Evolutionary conservation across 2,113 vertebrate species (phyloP).

Genomic region (Trichechus manatus): DNA sequence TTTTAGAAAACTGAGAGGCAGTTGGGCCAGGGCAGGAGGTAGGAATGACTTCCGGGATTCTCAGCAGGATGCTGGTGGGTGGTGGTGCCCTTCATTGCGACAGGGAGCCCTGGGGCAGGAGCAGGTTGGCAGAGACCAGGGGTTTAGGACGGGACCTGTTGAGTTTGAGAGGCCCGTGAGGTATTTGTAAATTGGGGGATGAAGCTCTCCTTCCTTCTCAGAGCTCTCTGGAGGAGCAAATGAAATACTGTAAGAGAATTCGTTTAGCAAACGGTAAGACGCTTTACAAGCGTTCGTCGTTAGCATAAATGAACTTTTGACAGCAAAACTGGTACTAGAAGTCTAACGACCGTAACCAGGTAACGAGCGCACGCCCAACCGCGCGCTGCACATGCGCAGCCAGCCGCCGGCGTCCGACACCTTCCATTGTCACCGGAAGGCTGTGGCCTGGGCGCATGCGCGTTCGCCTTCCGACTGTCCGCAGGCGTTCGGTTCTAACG

Average conservation of each 20-base stretch:
- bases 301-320: no score
- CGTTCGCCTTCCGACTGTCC: not conserved
- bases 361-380: not conserved
- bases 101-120: no score
- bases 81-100: no score
- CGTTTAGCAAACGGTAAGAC: not conserved
- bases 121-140: not conserved
- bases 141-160: not conserved
- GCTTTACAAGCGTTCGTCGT: not conserved
- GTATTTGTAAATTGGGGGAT: no score
- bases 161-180: not conserved
- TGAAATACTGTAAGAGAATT: not conserved
- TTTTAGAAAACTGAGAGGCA: no score
- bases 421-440: not conserved
- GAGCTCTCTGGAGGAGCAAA: not conserved
- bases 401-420: not conserved
- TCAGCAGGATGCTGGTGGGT: not conserved
- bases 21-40: no score
- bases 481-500: not conserved
- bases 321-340: accelerated
- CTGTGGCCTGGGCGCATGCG: not conserved
- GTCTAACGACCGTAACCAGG: not conserved
- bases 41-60: not conserved
- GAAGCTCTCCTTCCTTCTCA: not conserved
- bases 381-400: slow-evolving; percentile 18